Evolutionary conservation across 2,797 vertebrate genomes (phyloP).

Genomic region (Florisuga fusca): DNA sequence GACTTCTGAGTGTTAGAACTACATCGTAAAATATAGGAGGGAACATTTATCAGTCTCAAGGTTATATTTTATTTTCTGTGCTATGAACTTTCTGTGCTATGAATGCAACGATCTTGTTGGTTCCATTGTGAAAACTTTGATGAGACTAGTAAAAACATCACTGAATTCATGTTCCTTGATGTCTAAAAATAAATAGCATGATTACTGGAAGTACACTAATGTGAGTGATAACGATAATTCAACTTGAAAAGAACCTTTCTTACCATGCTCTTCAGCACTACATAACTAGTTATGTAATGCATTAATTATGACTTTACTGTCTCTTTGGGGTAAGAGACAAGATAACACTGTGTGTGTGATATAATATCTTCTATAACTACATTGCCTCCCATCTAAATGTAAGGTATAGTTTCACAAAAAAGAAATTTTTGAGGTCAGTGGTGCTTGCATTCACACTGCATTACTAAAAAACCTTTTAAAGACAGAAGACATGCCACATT

Average conservation of each 20-base stretch:
- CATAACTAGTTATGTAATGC: not conserved
- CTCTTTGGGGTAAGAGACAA: not conserved
- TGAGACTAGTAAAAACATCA: not conserved
- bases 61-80: not conserved
- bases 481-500: not conserved
- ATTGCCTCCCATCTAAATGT: not conserved
- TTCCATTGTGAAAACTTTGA: not conserved
- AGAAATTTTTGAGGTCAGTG: not conserved
- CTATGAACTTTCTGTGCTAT: no score
- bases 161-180: not conserved
- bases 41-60: not conserved
- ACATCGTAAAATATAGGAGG: not conserved
- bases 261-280: not conserved
- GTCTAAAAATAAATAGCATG: not conserved
- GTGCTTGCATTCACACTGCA: not conserved
- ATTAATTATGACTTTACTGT: not conserved
- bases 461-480: not conserved
- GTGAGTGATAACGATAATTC: not conserved
- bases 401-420: not conserved
- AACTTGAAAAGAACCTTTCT: not conserved
- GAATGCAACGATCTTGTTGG: not conserved
- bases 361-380: not conserved
- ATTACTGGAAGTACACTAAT: not conserved
- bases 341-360: not conserved
- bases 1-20: not conserved